A percentile compares a stretch with the other conserved stretches of the same genome.
These are phyloP conservation scores for Drosophila varians DNA, from an alignment of 1,140 invertebrate genomes.

Conservation along the genomic window DNA sequence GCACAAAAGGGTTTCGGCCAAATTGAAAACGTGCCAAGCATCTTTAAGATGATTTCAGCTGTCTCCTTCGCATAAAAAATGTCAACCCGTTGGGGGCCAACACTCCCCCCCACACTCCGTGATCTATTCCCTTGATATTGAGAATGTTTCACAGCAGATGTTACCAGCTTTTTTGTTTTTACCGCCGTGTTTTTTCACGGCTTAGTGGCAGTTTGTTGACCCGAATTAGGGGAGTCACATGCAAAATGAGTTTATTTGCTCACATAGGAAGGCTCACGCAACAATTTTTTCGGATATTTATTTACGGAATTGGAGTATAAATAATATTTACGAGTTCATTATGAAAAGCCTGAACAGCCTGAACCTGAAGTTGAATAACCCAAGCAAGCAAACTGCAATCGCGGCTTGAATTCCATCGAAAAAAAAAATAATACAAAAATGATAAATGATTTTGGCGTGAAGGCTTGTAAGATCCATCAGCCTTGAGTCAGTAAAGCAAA, in stretches of 20 bases:
- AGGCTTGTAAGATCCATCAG: slow-evolving; percentile 11
- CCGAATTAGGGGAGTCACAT: slow-evolving; percentile 35
- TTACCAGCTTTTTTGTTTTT: slow-evolving; percentile 12
- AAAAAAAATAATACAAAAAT: no score
- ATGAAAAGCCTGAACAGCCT: slow-evolving; percentile 16
- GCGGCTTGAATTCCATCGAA: slow-evolving; percentile 13
- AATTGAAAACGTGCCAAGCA: slow-evolving; percentile 76
- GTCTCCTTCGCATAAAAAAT: slow-evolving; percentile 36
- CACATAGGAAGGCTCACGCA: slow-evolving; percentile 31
- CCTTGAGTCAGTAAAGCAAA: slow-evolving; percentile 29
- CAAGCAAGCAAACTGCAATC: slow-evolving; percentile 18
- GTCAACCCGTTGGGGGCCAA: slow-evolving; percentile 30
- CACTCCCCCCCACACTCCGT: neutral
- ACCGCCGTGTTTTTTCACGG: neutral
- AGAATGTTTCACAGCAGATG: slow-evolving; percentile 34
- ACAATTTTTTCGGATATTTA: slow-evolving; percentile 37
- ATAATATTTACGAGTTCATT: slow-evolving; percentile 47
- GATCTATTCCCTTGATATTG: slow-evolving; percentile 38
- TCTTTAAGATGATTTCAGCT: slow-evolving; percentile 52
- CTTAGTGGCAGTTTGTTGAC: slow-evolving; percentile 45
- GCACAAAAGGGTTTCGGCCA: slow-evolving; percentile 64
- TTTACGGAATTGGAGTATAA: slow-evolving; percentile 52
- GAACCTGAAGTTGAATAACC: slow-evolving; percentile 44
- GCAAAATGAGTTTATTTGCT: slow-evolving; percentile 38
- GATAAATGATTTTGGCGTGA: slow-evolving; percentile 20